Percentiles rank a stretch among this genome's conserved stretches.
phyloP scores from a whole-genome alignment of 2,113 vertebrate genomes.

The Pluvialis apricaria region DNA sequence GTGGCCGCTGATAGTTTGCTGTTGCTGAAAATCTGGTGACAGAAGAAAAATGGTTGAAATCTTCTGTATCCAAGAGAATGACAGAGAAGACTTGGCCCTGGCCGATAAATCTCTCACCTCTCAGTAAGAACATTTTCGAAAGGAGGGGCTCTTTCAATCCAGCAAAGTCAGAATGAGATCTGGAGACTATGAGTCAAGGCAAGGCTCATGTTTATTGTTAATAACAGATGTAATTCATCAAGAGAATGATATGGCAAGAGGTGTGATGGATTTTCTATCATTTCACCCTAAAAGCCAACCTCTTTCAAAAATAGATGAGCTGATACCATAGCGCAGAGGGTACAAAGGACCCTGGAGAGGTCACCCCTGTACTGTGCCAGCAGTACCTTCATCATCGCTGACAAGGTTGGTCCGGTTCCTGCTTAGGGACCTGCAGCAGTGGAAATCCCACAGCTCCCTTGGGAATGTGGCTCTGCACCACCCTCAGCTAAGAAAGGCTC shows the following conservation, averaged over 20 bases:
- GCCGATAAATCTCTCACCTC: neutral
- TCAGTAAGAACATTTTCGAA: neutral
- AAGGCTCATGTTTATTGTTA: conserved; percentile 26
- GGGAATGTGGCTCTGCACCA: neutral
- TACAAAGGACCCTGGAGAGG: neutral
- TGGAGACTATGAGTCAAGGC: neutral
- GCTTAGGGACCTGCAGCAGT: neutral
- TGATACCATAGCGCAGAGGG: neutral
- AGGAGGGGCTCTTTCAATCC: neutral
- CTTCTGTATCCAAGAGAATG: neutral
- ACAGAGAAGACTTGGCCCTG: neutral
- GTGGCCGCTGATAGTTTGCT: neutral
- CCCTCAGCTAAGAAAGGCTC: neutral
- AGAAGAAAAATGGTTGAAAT: neutral
- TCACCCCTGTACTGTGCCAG: neutral
- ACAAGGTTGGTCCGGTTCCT: neutral
- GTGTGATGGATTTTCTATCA: conserved; percentile 18
- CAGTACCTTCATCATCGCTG: neutral
- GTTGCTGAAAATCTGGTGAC: neutral
- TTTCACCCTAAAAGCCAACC: neutral
- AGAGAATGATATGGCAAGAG: neutral
- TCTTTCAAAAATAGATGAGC: conserved; percentile 42
- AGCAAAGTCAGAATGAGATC: conserved; percentile 24
- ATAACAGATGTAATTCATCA: conserved; percentile 29
- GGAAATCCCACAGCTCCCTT: neutral